phyloP scores from a whole-genome alignment of 2,888 invertebrate species.

The Andrena dorsata region DNA sequence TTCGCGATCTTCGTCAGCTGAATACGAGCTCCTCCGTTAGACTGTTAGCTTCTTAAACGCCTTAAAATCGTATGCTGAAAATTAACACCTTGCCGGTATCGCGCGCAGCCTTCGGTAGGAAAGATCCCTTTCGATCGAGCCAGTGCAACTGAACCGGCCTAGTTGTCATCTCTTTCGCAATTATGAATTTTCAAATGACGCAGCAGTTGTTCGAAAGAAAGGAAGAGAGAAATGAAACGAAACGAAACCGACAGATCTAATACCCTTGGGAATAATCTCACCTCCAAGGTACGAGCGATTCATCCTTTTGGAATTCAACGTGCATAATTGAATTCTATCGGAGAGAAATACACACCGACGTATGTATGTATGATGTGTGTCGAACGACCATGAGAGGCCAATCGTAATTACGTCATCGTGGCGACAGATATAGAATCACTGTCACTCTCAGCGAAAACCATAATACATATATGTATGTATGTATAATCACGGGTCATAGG shows the following conservation, averaged over 20 bases:
- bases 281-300: slow-evolving; percentile 4
- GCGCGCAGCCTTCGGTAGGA: neutral
- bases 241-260: neutral
- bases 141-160: neutral
- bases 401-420: slow-evolving; percentile 76
- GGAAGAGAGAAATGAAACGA: too few relatives aligned
- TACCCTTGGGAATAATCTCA: neutral
- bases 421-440: slow-evolving; percentile 77
- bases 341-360: slow-evolving; percentile 44
- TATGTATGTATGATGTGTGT: slow-evolving; percentile 1
- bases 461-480: slow-evolving; percentile 39
- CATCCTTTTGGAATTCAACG: slow-evolving; percentile 28
- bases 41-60: slow-evolving; percentile 19
- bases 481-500: slow-evolving; percentile 75
- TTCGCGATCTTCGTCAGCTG: slow-evolving; percentile 50
- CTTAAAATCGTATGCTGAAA: slow-evolving; percentile 58
- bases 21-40: slow-evolving; percentile 44
- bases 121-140: slow-evolving; percentile 5
- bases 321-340: slow-evolving; percentile 48
- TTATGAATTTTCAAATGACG: too few relatives aligned
- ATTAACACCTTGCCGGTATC: slow-evolving; percentile 29
- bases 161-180: too few relatives aligned
- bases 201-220: too few relatives aligned
- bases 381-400: slow-evolving; percentile 65
- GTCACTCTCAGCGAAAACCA: slow-evolving; percentile 76